Percentiles rank a stretch among this genome's conserved stretches.
Conservation (phyloP, 53 echinoderm and acorn worm genomes). For the Glandiceps talaboti region DNA sequence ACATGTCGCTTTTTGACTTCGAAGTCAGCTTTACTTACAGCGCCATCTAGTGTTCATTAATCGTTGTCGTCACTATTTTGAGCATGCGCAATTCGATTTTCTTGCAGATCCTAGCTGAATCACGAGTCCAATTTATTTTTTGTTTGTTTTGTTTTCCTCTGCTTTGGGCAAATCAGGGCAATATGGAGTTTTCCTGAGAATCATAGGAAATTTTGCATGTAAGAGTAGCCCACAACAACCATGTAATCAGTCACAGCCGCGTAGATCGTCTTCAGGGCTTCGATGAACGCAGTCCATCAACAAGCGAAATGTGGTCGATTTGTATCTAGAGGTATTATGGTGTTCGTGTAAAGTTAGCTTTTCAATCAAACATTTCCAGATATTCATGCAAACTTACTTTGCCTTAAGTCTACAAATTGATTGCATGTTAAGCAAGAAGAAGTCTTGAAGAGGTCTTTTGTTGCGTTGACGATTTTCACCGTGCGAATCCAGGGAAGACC, state of each 20-base stretch:
- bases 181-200: not conserved
- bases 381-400: not conserved
- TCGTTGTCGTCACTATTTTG: not conserved
- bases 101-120: not conserved
- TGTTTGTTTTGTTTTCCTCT: not conserved
- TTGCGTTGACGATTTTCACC: not conserved
- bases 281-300: not conserved
- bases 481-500: not conserved
- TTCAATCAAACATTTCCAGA: not conserved
- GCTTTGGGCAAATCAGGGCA: not conserved
- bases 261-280: not conserved
- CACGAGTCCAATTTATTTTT: not conserved
- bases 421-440: not conserved
- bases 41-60: not conserved
- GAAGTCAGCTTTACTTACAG: not conserved
- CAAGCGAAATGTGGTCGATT: not conserved
- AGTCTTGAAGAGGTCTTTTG: not conserved
- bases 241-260: not conserved
- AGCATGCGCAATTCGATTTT: not conserved
- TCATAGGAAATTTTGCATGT: not conserved
- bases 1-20: too few relatives aligned
- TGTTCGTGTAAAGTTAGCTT: not conserved
- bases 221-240: not conserved
- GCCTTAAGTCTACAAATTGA: not conserved
- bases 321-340: not conserved